These are phyloP conservation scores for Ianthella basta DNA, from an alignment of 37 sponge, comb jelly and placozoan genomes.

Conservation along the genomic window DNA sequence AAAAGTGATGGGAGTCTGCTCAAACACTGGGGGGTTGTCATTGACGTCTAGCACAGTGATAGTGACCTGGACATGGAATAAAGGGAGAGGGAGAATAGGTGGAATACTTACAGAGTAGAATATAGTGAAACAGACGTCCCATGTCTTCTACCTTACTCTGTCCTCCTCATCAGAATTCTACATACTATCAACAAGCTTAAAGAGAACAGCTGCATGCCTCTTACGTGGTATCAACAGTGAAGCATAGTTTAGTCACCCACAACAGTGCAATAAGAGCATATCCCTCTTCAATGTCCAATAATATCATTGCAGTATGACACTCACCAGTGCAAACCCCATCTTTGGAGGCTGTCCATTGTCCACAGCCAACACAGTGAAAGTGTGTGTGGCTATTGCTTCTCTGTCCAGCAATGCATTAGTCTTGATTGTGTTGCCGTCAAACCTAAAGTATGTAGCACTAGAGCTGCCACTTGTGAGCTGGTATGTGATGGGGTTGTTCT, in stretches of 20 bases:
- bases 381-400: constrained; percentile 37
- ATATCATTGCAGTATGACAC: too few relatives aligned
- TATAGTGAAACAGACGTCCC: too few relatives aligned
- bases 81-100: background rate
- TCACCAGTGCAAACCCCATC: background rate
- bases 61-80: constrained; percentile 26
- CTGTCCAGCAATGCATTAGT: constrained; percentile 38
- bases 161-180: too few relatives aligned
- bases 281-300: too few relatives aligned
- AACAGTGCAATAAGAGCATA: too few relatives aligned
- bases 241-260: too few relatives aligned
- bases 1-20: background rate
- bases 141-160: too few relatives aligned
- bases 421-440: constrained; percentile 56
- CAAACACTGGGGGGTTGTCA: constrained; percentile 76
- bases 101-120: too few relatives aligned
- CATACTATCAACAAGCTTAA: too few relatives aligned
- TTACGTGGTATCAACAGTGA: too few relatives aligned
- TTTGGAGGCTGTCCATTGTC: constrained; percentile 56
- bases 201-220: too few relatives aligned
- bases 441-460: constrained; percentile 15
- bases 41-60: constrained; percentile 63
- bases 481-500: background rate
- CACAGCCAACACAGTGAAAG: constrained; percentile 42
- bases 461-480: too few relatives aligned